Conservation (phyloP, 2,888 invertebrate species). For the Caradrina clavipalpis region DNA sequence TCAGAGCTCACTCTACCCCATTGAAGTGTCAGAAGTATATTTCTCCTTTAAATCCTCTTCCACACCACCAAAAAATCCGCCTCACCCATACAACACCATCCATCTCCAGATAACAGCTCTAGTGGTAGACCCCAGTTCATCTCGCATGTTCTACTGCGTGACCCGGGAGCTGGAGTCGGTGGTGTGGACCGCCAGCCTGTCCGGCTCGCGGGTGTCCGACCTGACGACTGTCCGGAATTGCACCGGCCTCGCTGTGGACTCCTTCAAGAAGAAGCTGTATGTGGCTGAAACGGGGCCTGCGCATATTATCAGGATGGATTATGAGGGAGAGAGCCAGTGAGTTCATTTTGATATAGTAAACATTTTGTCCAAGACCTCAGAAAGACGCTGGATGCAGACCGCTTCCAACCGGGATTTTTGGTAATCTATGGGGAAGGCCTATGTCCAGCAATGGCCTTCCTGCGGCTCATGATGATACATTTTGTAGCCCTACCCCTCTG, state of each 20-base stretch:
- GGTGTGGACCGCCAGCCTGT: conserved; percentile 89
- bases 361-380: too few species aligned
- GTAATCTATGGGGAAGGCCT: too few species aligned
- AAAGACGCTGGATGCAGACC: too few species aligned
- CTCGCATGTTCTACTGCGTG: conserved; percentile 91
- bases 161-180: conserved; percentile 83
- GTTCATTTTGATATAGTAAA: conserved; percentile 56
- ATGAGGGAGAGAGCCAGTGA: conserved; percentile 80
- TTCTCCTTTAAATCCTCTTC: too few species aligned
- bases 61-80: too few species aligned
- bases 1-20: too few species aligned
- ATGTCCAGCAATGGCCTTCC: too few species aligned
- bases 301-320: conserved; percentile 82
- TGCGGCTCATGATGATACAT: too few species aligned
- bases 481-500: too few species aligned
- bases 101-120: conserved; percentile 89
- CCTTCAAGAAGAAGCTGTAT: conserved; percentile 92
- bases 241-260: conserved; percentile 87
- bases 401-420: too few species aligned
- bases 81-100: too few species aligned
- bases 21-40: too few species aligned
- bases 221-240: conserved; percentile 78
- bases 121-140: conserved; percentile 92
- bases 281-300: conserved; percentile 92
- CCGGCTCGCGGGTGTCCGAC: conserved; percentile 87